Conservation (phyloP, 2,888 invertebrate species). For the Drosophila macrospina region DNA sequence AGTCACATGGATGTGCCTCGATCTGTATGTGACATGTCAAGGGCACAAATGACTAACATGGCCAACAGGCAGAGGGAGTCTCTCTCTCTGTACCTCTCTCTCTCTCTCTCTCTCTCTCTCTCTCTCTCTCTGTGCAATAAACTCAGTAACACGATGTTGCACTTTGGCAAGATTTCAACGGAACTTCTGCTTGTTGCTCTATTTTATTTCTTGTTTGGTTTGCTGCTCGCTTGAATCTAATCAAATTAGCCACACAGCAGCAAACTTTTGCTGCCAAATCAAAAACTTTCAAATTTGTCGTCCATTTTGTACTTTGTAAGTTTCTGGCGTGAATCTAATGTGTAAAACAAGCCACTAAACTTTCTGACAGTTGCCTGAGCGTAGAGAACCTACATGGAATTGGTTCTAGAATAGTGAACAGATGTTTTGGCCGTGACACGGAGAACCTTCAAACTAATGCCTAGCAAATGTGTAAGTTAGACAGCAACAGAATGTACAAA, state of each 20-base stretch:
- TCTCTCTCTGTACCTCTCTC: too few species aligned
- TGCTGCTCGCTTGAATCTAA: conserved; percentile 50
- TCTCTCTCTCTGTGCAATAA: too few species aligned
- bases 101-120: too few species aligned
- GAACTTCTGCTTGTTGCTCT: conserved; percentile 5
- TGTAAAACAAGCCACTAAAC: conserved; percentile 28
- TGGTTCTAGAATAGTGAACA: conserved; percentile 3
- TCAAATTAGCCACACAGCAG: conserved; percentile 59
- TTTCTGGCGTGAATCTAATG: conserved; percentile 35
- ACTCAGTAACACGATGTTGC: conserved; percentile 38
- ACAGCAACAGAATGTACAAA: too few species aligned
- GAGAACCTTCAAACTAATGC: background rate
- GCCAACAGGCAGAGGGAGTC: conserved; percentile 15
- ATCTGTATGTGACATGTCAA: conserved; percentile 25
- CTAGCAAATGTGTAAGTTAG: background rate
- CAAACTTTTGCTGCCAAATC: conserved; percentile 50
- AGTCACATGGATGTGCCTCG: conserved; percentile 4
- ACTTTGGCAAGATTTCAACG: conserved; percentile 52
- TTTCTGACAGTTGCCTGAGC: conserved; percentile 16
- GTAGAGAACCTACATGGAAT: background rate
- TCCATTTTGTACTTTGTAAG: conserved; percentile 34
- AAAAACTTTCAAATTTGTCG: conserved; percentile 51
- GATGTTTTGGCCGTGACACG: background rate
- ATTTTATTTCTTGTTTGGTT: conserved; percentile 6
- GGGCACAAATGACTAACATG: conserved; percentile 27